Percentiles rank a stretch among this genome's conserved stretches.
Evolutionary conservation across 2,888 invertebrate species (phyloP).

Genomic region (Tubulanus polymorphus): DNA sequence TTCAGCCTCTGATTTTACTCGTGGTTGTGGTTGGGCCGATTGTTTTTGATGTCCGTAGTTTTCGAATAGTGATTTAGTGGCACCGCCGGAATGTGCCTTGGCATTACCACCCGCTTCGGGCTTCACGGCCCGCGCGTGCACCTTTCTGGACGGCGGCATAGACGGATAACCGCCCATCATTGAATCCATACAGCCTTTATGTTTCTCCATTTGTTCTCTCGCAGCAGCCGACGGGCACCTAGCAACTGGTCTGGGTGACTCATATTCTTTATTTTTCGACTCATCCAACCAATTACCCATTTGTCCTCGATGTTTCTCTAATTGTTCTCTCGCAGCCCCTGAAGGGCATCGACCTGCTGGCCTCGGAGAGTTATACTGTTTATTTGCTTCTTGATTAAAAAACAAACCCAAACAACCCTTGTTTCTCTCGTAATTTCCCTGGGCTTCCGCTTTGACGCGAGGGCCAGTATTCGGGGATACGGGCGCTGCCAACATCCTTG

Average conservation of each 20-base stretch:
- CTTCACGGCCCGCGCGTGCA: background rate
- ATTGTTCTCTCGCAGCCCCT: too few species aligned
- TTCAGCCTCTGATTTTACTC: conserved; percentile 1
- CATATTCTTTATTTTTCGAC: background rate
- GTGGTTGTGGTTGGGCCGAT: background rate
- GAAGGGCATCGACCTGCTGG: too few species aligned
- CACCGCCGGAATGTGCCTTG: background rate
- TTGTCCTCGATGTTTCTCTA: too few species aligned
- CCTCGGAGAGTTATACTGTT: too few species aligned
- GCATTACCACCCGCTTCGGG: background rate
- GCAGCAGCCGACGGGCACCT: background rate
- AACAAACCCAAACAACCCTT: background rate
- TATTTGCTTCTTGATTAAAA: too few species aligned
- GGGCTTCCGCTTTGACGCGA: background rate
- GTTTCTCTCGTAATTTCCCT: background rate
- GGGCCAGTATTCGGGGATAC: too few species aligned
- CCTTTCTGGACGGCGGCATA: too few species aligned
- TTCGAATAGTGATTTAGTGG: background rate
- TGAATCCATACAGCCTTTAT: too few species aligned
- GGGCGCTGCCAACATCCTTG: too few species aligned
- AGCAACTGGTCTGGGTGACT: background rate
- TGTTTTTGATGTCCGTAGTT: background rate
- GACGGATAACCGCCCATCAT: too few species aligned
- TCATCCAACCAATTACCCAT: too few species aligned
- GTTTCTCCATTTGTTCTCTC: background rate